These are phyloP conservation scores for Micrastur ruficollis DNA, from an alignment of 2,797 vertebrate species.

Conservation along the genomic window DNA sequence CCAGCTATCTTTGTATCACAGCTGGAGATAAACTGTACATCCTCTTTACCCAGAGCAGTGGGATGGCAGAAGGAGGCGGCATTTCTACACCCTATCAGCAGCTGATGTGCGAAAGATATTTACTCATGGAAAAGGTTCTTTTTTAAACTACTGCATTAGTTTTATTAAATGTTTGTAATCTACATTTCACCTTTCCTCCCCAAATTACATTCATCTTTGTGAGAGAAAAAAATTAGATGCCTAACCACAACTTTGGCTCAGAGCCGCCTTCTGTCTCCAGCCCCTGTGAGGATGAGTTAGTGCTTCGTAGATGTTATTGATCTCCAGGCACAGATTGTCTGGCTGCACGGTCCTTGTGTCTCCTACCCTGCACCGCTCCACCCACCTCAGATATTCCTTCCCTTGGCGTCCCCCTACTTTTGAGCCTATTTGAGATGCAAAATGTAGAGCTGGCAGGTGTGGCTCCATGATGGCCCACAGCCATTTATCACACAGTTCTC, in stretches of 20 bases:
- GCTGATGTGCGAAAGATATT: not conserved
- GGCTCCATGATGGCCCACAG: slow-evolving; percentile 15
- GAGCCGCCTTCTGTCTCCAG: slow-evolving; percentile 5
- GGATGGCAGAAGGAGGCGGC: not conserved
- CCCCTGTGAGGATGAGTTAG: slow-evolving; percentile 43
- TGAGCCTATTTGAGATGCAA: not conserved
- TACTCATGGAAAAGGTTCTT: slow-evolving; percentile 46
- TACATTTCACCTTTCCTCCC: slow-evolving; percentile 71
- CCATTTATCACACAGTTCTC: slow-evolving; percentile 81
- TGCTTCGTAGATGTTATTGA: slow-evolving; percentile 57
- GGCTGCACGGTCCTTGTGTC: not conserved
- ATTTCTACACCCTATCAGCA: not conserved
- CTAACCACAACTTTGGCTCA: slow-evolving; percentile 48
- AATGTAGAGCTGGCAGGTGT: slow-evolving; percentile 57
- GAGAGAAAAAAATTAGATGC: not conserved
- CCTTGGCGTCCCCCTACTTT: not conserved
- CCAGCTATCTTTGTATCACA: not conserved
- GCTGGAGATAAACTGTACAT: not conserved
- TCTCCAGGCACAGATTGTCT: slow-evolving; percentile 13
- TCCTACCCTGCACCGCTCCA: not conserved
- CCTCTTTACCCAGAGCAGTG: rapidly evolving
- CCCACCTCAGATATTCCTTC: not conserved
- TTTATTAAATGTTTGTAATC: slow-evolving; percentile 85
- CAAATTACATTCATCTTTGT: slow-evolving; percentile 51
- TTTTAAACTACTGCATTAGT: slow-evolving; percentile 84